Percentiles rank a stretch among this genome's conserved stretches.
These are phyloP conservation scores for Ormyrus thymus DNA, from an alignment of 2,888 invertebrate species.

Conservation along the genomic window DNA sequence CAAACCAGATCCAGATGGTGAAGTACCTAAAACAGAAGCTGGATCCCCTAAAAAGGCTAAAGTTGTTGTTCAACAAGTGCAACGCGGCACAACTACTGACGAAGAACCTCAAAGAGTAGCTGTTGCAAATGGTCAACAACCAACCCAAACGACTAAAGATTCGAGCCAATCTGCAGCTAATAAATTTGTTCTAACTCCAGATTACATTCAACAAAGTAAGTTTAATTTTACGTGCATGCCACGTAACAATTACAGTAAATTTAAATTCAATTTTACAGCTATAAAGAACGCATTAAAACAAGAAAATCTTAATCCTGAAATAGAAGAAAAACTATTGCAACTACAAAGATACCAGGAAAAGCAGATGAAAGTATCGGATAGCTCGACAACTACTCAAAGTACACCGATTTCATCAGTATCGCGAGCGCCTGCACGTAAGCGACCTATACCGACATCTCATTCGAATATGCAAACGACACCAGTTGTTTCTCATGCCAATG, in stretches of 20 bases:
- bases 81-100: constrained; percentile 61
- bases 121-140: constrained; percentile 72
- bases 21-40: constrained; percentile 58
- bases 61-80: constrained; percentile 72
- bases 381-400: constrained; percentile 67
- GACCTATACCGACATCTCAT: constrained; percentile 74
- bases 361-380: constrained; percentile 79
- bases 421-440: constrained; percentile 78
- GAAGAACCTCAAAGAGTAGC: constrained; percentile 67
- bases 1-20: constrained; percentile 46
- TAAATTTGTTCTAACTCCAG: constrained; percentile 91
- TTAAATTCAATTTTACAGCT: constrained; percentile 77
- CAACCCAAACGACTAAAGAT: constrained; percentile 69
- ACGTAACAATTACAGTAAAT: background rate
- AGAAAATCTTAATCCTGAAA: constrained; percentile 93
- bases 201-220: constrained; percentile 96
- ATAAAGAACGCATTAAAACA: constrained; percentile 94
- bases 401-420: constrained; percentile 66
- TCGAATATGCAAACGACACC: constrained; percentile 57
- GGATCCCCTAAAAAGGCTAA: constrained; percentile 68
- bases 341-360: constrained; percentile 90
- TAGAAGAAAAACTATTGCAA: constrained; percentile 92
- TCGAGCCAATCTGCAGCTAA: constrained; percentile 72
- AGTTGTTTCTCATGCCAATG: constrained; percentile 40
- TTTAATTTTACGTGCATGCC: constrained; percentile 62